Evolutionary conservation across 2,113 vertebrate genomes (phyloP), one percentile per base, ranked within the genome.

Genomic region (Mesocricetus auratus): DNA sequence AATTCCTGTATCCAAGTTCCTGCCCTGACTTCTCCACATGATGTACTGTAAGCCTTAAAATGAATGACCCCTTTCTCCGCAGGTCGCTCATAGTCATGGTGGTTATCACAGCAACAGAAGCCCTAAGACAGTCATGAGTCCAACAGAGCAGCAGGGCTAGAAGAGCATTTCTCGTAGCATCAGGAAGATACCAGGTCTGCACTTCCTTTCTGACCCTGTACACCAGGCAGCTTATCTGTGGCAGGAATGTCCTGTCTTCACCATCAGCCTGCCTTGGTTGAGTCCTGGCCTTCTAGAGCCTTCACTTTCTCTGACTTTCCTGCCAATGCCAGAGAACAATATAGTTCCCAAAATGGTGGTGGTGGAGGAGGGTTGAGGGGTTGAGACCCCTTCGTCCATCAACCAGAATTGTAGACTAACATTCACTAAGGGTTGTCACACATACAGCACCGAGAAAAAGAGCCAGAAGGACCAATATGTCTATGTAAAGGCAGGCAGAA

Each of bases 181-280:
- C 22, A 66, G 68, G 53, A 68, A 83, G 71, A 8, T n/a, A 15
- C 75, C 31, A n/a, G 45, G 0, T 7, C 31, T 33, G 26, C 15
- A 15, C 36, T 10, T 77, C 31, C 62, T 78, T n/a, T 77, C 81
- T 13, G 22, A 26, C 12, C 26, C n/a, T 26, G 39, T 12, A 22
- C 62, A 17, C 29, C 0, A 4, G 42, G 56, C 16, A 53, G 15
- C 58, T 58, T 17, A 13, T 50, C n/a, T 3, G 12, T 0, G 19
- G 45, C 31, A 36, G 83, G 42, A 58, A 31, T 8, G n/a, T 33
- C 50, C 33, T 5, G 22, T 88, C 71, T 45, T 53, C 39, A 9
- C n/a, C 24, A 9, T 64, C 88, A 53, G 42, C 56, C 83, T 21
- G 56, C 50, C 22, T 19, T n/a, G 24, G 15, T 53, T 58, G 36